Evolutionary conservation across 2,888 invertebrate species (phyloP), one percentile per base, ranked within the genome.

Genomic region (Galerucella calmariensis): DNA sequence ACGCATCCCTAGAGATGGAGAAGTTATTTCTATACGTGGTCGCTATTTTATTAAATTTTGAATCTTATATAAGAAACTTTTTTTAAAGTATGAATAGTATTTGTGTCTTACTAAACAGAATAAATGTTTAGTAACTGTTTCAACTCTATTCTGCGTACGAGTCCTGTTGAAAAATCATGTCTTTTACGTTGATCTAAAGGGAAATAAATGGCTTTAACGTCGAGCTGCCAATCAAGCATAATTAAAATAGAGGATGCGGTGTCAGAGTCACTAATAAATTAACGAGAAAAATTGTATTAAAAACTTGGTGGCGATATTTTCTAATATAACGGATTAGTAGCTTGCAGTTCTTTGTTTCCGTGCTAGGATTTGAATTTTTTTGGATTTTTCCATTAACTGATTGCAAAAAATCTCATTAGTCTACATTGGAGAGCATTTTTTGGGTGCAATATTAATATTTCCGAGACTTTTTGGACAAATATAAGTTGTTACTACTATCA

Each of bases 191-290:
- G 14, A 61, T 61, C 12, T 61, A 61, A 61, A 2, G 61, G 20
- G 35, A 12, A 27, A 61, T 35, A 61, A 61, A 61, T 61, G 12
- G 61, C 35, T 61, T 61, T 14, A n/a, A 2, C 35, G 35, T 35
- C 27, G 14, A 35, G 61, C 61, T 61, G 61, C 61, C 61, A 61
- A 61, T 61, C 61, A 61, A 61, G 35, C 1, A 61, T 61, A 61
- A 61, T 61, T 61, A 61, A 61, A 61, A 61, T 61, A 61, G 35
- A 61, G 35, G 61, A 61, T 61, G 61, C 61, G 61, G 27, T 61
- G 61, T 61, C 61, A 61, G 61, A 9, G 27, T n/a, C 35, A 61
- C 35, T 61, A 61, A 61, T 61, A 27, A 61, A 61, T 61, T 61
- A 61, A 16, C 14, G 35, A 10, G 61, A 16, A 61, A 61, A 61